phyloP scores from a whole-genome alignment of 2,113 vertebrate species.

The Manacus vitellinus region DNA sequence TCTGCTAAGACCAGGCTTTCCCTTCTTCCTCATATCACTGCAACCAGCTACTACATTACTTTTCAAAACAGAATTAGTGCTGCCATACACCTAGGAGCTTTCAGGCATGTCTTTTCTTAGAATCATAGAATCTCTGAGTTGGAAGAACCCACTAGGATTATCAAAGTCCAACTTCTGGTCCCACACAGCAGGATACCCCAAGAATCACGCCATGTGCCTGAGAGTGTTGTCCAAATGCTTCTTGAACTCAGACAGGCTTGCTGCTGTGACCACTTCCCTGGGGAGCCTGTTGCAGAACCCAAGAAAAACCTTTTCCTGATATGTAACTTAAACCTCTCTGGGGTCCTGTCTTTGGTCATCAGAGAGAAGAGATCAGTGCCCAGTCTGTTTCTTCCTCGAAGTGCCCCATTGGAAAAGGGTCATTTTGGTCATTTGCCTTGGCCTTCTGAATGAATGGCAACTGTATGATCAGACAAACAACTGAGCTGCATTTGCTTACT shows the following conservation, averaged over 20 bases:
- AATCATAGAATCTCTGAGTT: neutral
- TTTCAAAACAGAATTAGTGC: neutral
- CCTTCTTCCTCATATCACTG: neutral
- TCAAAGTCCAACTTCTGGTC: neutral
- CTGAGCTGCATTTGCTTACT: neutral
- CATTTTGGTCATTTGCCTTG: neutral
- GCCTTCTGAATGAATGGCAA: neutral
- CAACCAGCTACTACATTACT: neutral
- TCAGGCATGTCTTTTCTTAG: neutral
- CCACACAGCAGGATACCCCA: neutral
- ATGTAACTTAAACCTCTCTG: neutral
- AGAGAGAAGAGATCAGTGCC: neutral
- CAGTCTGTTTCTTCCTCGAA: neutral
- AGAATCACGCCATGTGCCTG: neutral
- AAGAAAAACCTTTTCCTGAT: neutral
- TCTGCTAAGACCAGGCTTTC: neutral
- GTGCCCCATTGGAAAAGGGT: neutral
- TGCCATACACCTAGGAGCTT: neutral
- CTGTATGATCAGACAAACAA: neutral
- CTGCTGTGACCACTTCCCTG: neutral
- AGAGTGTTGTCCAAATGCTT: rapidly evolving
- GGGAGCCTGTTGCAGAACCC: too few relatives aligned
- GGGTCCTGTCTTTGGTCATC: neutral
- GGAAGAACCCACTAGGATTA: neutral
- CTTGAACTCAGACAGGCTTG: neutral